Conservation (phyloP, 2,888 invertebrate genomes). For the Euzophera pinguis region DNA sequence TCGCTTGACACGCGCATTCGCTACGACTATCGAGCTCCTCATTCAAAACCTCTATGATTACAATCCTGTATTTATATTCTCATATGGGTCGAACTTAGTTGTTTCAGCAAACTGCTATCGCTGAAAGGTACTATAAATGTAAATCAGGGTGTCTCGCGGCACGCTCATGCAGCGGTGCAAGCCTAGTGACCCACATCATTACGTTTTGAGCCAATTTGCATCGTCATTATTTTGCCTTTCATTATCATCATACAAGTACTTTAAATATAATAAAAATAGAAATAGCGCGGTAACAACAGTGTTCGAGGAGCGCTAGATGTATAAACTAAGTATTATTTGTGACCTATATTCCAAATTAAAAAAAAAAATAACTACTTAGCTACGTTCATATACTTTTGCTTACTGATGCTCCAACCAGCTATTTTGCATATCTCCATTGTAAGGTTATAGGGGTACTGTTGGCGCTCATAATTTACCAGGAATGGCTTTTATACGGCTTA, state of each 20-base stretch:
- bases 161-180: not conserved
- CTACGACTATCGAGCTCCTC: no score
- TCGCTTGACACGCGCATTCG: no score
- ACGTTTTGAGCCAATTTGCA: constrained; percentile 14
- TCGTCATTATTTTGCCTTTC: not conserved
- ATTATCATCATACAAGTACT: no score
- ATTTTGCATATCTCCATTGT: constrained; percentile 11
- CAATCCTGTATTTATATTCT: constrained; percentile 27
- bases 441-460: constrained; percentile 2
- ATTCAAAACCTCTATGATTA: not conserved
- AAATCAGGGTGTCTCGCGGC: constrained; percentile 33
- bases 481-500: constrained; percentile 3
- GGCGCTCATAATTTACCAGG: not conserved
- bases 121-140: constrained; percentile 60
- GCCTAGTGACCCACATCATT: not conserved
- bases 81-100: constrained; percentile 21
- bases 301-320: no score
- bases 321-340: no score
- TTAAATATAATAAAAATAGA: no score
- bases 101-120: constrained; percentile 38
- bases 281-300: no score
- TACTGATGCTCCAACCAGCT: constrained; percentile 4
- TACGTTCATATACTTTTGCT: not conserved
- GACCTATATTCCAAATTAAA: no score
- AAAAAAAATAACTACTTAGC: no score